Base-by-base conservation (phyloP, 2,797 vertebrate genomes). In the Kryptopterus vitreolus region DNA sequence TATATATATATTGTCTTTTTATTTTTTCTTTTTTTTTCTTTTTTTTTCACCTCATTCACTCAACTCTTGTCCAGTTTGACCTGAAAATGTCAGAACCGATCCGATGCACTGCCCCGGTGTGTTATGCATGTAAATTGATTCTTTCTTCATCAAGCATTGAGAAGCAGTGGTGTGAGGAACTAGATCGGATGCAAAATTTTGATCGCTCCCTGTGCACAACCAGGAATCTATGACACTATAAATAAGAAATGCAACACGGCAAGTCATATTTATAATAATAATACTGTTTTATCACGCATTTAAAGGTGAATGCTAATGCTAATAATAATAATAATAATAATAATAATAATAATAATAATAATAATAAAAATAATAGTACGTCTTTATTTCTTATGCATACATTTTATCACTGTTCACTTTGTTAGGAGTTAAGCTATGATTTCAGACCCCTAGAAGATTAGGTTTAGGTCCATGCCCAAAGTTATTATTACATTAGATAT, bases 31-130 rank as follows among this genome's bases (percentile, higher is more conserved):
- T 38, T 38, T 38, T 38, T 38, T 9, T 43, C n/a, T 15, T 22
- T 22, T 22, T 10, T 13, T 68, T 15, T 68, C 35, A 24, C 11
- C 22, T 69, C 15, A 16, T 69, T 48, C n/a, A 26, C 22, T 26
- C 26, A 66, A 46, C n/a, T 43, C 38, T 20, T 26, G 43, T 69
- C 66, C 43, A 18, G 66, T 69, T 46, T 69, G 66, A 69, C 66
- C 66, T 48, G 66, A 69, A 69, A 26, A 48, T 69, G 66, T 48
- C n/a, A 7, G 11, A 48, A 48, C 66, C 26, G 66, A 46, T 69
- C 66, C 7, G 43, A n/a, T 50, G 5, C 48, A n/a, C 48, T 71
- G 48, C 10, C 69, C n/a, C 69, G 3, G 48, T 20, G 26, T 52
- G 43, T 29, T 26, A 26, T 52, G 69, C 24, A 69, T 26, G 66